Evolutionary conservation across 2,888 invertebrate species (phyloP).

Genomic region (Torymus auratus): DNA sequence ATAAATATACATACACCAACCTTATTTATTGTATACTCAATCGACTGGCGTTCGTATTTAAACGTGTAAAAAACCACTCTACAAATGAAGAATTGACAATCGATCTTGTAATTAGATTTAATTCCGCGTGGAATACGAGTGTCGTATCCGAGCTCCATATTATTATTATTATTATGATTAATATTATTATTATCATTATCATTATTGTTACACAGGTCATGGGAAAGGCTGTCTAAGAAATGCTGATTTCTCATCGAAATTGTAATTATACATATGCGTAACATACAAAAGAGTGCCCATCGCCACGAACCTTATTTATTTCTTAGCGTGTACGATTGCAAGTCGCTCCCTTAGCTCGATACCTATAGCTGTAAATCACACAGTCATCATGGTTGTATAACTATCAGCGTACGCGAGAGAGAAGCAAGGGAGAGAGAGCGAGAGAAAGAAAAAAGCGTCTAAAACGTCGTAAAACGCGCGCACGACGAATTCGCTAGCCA

Average conservation of each 20-base stretch:
- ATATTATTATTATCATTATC: background rate
- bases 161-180: slow-evolving; percentile 1
- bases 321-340: background rate
- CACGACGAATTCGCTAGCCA: slow-evolving; percentile 17
- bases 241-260: slow-evolving; percentile 13
- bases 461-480: slow-evolving; percentile 15
- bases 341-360: slow-evolving; percentile 1
- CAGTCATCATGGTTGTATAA: slow-evolving; percentile 15
- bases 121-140: no score
- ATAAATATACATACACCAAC: background rate
- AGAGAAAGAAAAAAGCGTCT: slow-evolving; percentile 17
- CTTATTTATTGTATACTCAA: slow-evolving; percentile 36
- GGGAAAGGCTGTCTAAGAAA: slow-evolving; percentile 14
- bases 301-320: slow-evolving; percentile 25
- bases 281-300: slow-evolving; percentile 1
- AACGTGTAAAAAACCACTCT: background rate
- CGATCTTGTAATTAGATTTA: no score
- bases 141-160: no score
- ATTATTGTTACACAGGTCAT: background rate
- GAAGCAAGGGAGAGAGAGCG: background rate
- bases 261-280: slow-evolving; percentile 20
- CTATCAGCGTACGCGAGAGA: background rate
- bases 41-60: background rate
- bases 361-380: slow-evolving; percentile 27
- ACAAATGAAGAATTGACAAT: background rate